A percentile compares a stretch with the other conserved stretches of the same genome.
Conservation (phyloP, 2,113 vertebrate species). For the Oophaga pumilio region DNA sequence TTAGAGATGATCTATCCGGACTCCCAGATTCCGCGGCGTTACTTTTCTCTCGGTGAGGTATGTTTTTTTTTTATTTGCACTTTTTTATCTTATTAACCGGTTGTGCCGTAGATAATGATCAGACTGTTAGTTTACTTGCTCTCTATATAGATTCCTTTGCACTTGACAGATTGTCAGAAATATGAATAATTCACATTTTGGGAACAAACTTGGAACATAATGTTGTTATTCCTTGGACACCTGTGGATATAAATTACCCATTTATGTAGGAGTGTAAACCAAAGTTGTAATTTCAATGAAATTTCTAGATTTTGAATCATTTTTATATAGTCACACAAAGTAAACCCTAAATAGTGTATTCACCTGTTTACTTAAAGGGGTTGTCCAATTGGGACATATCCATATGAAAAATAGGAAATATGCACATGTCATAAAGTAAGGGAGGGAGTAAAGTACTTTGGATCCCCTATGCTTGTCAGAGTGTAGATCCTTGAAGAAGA, state of each 20-base stretch:
- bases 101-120: background rate
- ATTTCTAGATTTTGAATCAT: too few relatives aligned
- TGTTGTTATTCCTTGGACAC: background rate
- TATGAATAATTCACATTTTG: background rate
- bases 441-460: too few relatives aligned
- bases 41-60: slow-evolving; percentile 98
- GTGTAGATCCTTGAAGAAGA: too few relatives aligned
- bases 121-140: background rate
- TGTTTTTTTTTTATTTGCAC: slow-evolving; percentile 62
- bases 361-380: too few relatives aligned
- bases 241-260: background rate
- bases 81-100: background rate
- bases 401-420: too few relatives aligned
- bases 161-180: background rate
- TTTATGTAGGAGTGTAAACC: background rate
- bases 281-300: too few relatives aligned
- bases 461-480: too few relatives aligned
- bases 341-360: too few relatives aligned
- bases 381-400: too few relatives aligned
- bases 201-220: background rate
- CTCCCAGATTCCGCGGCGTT: slow-evolving; percentile 95
- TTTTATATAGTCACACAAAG: too few relatives aligned
- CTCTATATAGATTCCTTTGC: background rate
- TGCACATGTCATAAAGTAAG: too few relatives aligned
- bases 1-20: slow-evolving; percentile 96